These are phyloP conservation scores for Hyalella azteca DNA, from an alignment of 2,888 invertebrate species.

Conservation along the genomic window DNA sequence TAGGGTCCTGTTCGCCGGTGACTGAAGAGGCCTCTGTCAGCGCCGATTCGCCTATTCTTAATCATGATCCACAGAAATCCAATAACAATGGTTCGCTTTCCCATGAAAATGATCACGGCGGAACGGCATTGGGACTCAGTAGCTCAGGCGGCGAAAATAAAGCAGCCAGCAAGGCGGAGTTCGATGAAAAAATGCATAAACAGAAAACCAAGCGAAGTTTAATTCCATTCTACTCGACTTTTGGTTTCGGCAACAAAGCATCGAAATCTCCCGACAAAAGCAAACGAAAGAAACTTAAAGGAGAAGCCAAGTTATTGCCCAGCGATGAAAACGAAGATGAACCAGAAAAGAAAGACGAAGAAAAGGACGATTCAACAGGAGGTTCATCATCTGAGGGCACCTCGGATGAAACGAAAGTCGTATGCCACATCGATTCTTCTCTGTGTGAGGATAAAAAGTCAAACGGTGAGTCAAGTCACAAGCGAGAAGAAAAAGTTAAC, in stretches of 20 bases:
- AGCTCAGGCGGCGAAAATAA: background rate
- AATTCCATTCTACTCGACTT: slow-evolving; percentile 27
- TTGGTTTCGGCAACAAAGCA: slow-evolving; percentile 1
- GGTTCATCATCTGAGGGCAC: background rate
- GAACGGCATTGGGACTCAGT: too few species aligned
- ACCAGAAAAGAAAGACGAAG: background rate
- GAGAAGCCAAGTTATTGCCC: background rate
- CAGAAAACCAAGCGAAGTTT: background rate
- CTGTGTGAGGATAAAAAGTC: background rate
- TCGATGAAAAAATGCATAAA: background rate
- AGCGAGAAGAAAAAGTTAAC: background rate
- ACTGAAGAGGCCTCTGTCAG: too few species aligned
- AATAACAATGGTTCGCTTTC: too few species aligned
- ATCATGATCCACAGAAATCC: too few species aligned
- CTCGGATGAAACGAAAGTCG: background rate
- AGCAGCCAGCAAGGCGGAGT: background rate
- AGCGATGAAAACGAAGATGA: background rate
- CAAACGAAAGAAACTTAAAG: background rate
- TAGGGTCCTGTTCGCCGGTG: too few species aligned
- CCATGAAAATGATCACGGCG: too few species aligned
- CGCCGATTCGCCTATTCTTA: too few species aligned
- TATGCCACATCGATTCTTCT: background rate
- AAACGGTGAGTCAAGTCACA: background rate
- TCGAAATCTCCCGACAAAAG: background rate
- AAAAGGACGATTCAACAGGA: background rate